Conservation (phyloP, 2,113 vertebrate species). For the Cyprinus carpio region DNA sequence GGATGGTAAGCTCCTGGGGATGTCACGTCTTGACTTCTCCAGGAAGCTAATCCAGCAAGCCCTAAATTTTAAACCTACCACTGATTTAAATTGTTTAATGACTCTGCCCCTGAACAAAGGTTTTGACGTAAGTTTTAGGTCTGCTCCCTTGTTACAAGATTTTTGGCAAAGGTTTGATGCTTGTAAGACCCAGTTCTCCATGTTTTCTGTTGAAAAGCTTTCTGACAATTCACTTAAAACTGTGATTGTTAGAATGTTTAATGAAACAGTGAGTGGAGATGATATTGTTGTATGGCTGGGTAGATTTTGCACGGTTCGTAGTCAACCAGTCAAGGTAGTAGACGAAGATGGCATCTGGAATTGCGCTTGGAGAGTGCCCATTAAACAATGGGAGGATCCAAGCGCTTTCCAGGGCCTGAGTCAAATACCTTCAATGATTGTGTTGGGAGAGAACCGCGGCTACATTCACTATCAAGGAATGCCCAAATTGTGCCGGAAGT, state of each 20-base stretch:
- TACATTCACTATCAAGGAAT: conserved; percentile 26
- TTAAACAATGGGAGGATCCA: conserved; percentile 30
- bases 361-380: neutral
- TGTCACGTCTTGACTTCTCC: neutral
- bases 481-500: too few relatives aligned
- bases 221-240: too few relatives aligned
- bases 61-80: accelerated
- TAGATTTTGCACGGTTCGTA: neutral
- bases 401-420: conserved; percentile 22
- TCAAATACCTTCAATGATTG: neutral
- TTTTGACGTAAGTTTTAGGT: neutral
- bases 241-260: too few relatives aligned
- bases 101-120: neutral
- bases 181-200: too few relatives aligned
- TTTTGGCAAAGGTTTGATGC: neutral
- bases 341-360: neutral
- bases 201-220: too few relatives aligned
- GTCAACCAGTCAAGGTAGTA: neutral
- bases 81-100: accelerated
- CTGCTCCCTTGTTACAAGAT: neutral
- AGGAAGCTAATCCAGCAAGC: neutral
- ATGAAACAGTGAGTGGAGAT: too few relatives aligned
- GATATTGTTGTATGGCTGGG: neutral
- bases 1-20: neutral
- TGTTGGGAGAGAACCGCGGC: conserved; percentile 39